Evolutionary conservation across 2,797 vertebrate genomes (phyloP), one percentile per base, ranked within the genome.

Genomic region (Enteromius fasciolatus): DNA sequence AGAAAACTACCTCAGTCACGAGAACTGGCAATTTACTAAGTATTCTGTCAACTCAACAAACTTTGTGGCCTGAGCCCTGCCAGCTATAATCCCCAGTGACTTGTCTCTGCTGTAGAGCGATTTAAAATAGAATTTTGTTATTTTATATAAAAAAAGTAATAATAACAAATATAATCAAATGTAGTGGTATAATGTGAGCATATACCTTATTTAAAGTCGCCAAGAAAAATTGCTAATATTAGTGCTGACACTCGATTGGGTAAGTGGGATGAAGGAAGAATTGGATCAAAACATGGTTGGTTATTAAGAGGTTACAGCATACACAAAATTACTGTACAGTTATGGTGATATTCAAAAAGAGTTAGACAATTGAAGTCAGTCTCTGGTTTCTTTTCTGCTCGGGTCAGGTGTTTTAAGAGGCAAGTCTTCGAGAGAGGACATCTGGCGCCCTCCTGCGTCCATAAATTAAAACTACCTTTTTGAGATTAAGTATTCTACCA

Each of bases 11-110:
- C 76, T 86, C 85, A 86, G 59, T 70, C 68, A 39, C 77, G 68
- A 78, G 84, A 86, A 87, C 82, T 83, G 77, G 39, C 84, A 86
- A 88, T 87, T 86, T 87, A 76, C 85, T 86, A 54, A 80, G 46
- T 76, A 81, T 84, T 61, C 82, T 80, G 80, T 86, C 80, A 84
- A 78, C 68, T 80, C 83, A 44, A 83, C 76, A 83, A 84, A 85
- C 75, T 78, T 36, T 52, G 84, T 54, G 70, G 82, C 75, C 78
- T 86, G 15, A 44, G 36, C 11, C 72, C 33, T 72, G 39, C 78
- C 39, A 17, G 39, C 33, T 41, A 20, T 80, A 80, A 80, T 80
- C 78, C 39, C 39, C 1, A n/a, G 50, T 41, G 50, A 80, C 33
- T 7, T 54, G 66, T 57, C 48, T 70, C 66, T 69, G 66, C 46